Conservation (phyloP, 2,113 vertebrate genomes). For the Muntiacus muntjak region DNA sequence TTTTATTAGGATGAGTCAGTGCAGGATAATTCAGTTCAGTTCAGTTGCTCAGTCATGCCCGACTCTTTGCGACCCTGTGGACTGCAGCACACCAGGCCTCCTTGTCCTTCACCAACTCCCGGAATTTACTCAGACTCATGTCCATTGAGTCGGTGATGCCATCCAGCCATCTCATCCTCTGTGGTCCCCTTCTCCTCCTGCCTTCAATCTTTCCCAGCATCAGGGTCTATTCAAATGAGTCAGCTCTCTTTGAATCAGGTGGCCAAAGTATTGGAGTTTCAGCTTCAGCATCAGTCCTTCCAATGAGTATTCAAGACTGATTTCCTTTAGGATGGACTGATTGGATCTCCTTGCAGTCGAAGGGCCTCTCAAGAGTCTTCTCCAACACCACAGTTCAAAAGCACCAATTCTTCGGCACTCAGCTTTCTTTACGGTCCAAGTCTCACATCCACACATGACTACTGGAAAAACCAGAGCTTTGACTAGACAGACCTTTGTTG, state of each 20-base stretch:
- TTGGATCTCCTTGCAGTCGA: background rate
- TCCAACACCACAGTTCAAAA: background rate
- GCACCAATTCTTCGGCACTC: background rate
- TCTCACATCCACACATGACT: background rate
- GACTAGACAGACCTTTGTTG: background rate
- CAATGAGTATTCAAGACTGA: background rate
- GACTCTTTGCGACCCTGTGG: background rate
- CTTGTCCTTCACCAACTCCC: background rate
- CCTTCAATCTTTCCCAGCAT: background rate
- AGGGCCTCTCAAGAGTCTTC: background rate
- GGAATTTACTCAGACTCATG: background rate
- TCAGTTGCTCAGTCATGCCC: background rate
- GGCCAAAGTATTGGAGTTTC: background rate
- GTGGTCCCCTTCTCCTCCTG: rapidly evolving
- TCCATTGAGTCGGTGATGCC: background rate
- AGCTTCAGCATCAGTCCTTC: background rate
- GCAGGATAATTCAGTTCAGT: background rate
- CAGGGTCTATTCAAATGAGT: background rate
- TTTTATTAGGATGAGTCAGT: background rate
- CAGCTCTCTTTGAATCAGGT: background rate
- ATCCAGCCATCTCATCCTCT: background rate
- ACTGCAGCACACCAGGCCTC: background rate
- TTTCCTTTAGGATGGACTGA: background rate
- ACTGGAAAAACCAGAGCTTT: background rate
- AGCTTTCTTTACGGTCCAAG: background rate